phyloP scores from a whole-genome alignment of 1,140 invertebrate genomes.

The Bombus balteatus region DNA sequence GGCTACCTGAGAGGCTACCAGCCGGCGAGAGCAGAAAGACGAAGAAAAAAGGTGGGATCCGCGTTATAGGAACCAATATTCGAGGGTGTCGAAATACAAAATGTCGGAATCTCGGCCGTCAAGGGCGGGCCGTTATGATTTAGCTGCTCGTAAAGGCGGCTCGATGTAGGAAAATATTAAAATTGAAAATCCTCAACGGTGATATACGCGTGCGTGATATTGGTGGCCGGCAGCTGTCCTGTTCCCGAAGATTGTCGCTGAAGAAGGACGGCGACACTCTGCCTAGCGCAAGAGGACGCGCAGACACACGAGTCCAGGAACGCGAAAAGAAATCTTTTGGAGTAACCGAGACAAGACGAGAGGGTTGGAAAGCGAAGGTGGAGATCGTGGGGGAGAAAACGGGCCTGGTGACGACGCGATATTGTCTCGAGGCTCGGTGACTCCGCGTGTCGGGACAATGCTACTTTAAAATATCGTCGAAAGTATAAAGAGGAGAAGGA shows the following conservation, averaged over 20 bases:
- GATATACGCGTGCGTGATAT: constrained; percentile 80
- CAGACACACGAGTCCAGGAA: neutral
- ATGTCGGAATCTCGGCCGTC: constrained; percentile 48
- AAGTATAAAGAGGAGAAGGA: constrained; percentile 74
- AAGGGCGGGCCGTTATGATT: constrained; percentile 72
- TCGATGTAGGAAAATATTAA: constrained; percentile 79
- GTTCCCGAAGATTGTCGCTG: constrained; percentile 65
- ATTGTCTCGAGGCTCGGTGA: constrained; percentile 77
- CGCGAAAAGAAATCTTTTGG: constrained; percentile 19
- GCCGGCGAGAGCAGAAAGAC: neutral
- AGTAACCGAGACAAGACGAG: neutral
- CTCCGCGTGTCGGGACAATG: constrained; percentile 73
- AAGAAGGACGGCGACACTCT: constrained; percentile 43
- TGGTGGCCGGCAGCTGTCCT: constrained; percentile 82
- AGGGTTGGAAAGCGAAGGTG: neutral
- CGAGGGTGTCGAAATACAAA: constrained; percentile 69
- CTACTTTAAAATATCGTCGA: constrained; percentile 81
- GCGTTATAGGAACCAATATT: constrained; percentile 48
- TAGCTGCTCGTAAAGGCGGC: constrained; percentile 77
- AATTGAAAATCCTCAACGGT: constrained; percentile 80
- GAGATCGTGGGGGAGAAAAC: constrained; percentile 44
- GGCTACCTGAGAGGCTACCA: neutral
- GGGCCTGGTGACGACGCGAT: constrained; percentile 68
- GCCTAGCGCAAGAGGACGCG: constrained; percentile 2
- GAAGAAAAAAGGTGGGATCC: neutral